Evolutionary conservation across 2,888 invertebrate species (phyloP).

Genomic region (Proisotoma minuta): DNA sequence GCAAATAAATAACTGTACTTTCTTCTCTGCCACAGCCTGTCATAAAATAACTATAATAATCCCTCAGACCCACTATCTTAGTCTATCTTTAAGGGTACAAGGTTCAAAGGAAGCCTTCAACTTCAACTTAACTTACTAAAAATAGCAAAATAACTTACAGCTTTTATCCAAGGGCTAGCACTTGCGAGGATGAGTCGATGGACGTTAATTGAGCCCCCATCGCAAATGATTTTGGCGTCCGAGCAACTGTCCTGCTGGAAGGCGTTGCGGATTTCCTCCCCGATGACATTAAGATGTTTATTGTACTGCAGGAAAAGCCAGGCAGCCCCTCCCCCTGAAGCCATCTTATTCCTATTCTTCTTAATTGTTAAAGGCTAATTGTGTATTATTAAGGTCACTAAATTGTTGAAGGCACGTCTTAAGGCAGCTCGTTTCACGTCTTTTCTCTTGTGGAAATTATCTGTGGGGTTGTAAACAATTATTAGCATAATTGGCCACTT

Average conservation of each 20-base stretch:
- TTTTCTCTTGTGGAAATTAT: too few species aligned
- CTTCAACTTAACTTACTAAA: neutral
- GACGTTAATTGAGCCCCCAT: slow-evolving; percentile 44
- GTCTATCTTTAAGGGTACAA: too few species aligned
- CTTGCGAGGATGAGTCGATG: slow-evolving; percentile 44
- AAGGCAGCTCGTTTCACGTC: too few species aligned
- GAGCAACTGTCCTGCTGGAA: slow-evolving; percentile 44
- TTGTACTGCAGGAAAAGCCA: slow-evolving; percentile 48
- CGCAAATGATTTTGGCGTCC: slow-evolving; percentile 45
- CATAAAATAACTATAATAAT: too few species aligned
- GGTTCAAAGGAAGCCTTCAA: neutral
- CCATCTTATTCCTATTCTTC: slow-evolving; percentile 27
- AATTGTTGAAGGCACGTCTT: too few species aligned
- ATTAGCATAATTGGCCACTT: too few species aligned
- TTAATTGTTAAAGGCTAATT: too few species aligned
- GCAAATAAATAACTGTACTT: too few species aligned
- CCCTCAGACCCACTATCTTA: too few species aligned
- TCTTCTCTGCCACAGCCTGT: too few species aligned
- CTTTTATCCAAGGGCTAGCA: slow-evolving; percentile 46
- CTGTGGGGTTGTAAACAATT: too few species aligned
- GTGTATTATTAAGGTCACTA: too few species aligned
- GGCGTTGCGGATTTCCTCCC: slow-evolving; percentile 45
- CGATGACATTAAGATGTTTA: slow-evolving; percentile 46
- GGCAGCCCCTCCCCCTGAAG: slow-evolving; percentile 35
- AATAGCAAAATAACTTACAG: slow-evolving; percentile 28